Evolutionary conservation across 92 coral and sea anemone genomes (phyloP), one percentile per base, ranked within the genome.

Genomic region (Phymanthus crucifer): DNA sequence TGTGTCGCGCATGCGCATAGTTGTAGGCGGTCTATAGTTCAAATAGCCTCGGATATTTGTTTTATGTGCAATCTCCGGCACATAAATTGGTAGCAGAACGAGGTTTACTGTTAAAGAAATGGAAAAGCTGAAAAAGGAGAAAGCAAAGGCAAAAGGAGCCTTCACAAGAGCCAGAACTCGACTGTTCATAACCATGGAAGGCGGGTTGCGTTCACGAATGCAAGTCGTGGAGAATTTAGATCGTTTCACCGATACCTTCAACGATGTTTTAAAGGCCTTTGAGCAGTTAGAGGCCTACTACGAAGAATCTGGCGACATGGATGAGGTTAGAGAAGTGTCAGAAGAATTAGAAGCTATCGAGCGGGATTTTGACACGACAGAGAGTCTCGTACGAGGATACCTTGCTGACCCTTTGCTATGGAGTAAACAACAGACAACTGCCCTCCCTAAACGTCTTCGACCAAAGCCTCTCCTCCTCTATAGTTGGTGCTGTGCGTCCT

Each of bases 301-400:
- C 24, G 57, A 48, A 48, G 57, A 48, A 48, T 4, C 18, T 48
- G 57, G 57, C 57, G 57, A 48, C 0, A 48, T 48, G 57, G n/a
- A 48, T 8, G 17, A 48, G 1, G 57, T 48, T 48, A 48, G 57
- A 48, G 57, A 48, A 48, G 57, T 48, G 4, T 48, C 18, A 48
- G 57, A 48, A 48, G 57, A 48, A 48, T 48, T 48, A 48, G 57
- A 48, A 48, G 57, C 57, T 48, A 48, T 48, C 57, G 50, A 45
- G 50, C 50, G 50, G 1, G 1, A 45, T 45, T 45, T 45, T 45
- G 50, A 45, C 50, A 1, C 50, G 50, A 45, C 50, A 45, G 50
- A 45, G 50, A 45, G 50, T 45, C 50, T 45, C 50, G 50, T 45
- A 45, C 50, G 50, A 45, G 50, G 50, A 45, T 0, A 0, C 1